These are phyloP conservation scores for Napeogenes inachia DNA, from an alignment of 2,888 invertebrate genomes.

Conservation along the genomic window DNA sequence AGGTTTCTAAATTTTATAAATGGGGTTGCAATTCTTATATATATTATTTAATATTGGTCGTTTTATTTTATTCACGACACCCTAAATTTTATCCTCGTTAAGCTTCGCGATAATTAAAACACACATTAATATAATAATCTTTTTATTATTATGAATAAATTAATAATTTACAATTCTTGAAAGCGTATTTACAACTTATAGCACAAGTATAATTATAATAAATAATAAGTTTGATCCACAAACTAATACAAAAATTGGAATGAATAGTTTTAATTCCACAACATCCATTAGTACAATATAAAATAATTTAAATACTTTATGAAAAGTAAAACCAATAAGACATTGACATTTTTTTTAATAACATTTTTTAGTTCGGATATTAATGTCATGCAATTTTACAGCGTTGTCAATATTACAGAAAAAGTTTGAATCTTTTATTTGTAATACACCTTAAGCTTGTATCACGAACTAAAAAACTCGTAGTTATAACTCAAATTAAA, in stretches of 20 bases:
- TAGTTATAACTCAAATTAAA: too few relatives aligned
- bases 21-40: too few relatives aligned
- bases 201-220: conserved; percentile 46
- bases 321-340: too few relatives aligned
- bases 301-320: not conserved
- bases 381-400: too few relatives aligned
- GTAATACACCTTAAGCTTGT: too few relatives aligned
- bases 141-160: conserved; percentile 63
- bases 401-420: too few relatives aligned
- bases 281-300: not conserved
- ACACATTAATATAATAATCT: conserved; percentile 27
- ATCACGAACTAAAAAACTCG: too few relatives aligned
- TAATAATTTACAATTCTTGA: conserved; percentile 68
- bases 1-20: too few relatives aligned
- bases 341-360: not conserved
- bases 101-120: conserved; percentile 13
- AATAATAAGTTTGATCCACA: conserved; percentile 29
- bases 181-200: conserved; percentile 72
- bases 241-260: conserved; percentile 5
- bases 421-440: too few relatives aligned
- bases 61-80: too few relatives aligned
- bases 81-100: too few relatives aligned
- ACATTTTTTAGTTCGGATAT: not conserved
- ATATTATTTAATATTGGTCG: too few relatives aligned
- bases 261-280: conserved; percentile 5